phyloP scores from a whole-genome alignment of 2,113 vertebrate species.

The Dasypus novemcinctus region DNA sequence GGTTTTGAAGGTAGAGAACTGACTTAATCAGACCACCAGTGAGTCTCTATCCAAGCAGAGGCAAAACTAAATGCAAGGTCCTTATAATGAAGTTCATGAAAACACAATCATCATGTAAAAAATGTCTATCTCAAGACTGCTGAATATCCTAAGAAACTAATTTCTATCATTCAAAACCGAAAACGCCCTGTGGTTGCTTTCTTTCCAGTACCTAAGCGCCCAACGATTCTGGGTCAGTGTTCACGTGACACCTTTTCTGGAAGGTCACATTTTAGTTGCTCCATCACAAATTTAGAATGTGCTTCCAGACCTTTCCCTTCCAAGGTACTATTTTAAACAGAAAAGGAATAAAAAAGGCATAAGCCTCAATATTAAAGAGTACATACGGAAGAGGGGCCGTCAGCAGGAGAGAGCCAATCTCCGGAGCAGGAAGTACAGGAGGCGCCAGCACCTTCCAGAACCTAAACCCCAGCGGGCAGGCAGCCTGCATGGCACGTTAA shows the following conservation, averaged over 20 bases:
- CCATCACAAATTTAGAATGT: neutral
- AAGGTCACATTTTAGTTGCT: neutral
- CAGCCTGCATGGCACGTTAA: fast-evolving
- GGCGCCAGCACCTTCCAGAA: neutral
- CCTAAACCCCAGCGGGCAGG: fast-evolving
- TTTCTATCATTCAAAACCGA: neutral
- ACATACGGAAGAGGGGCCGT: fast-evolving
- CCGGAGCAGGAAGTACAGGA: neutral
- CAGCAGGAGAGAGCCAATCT: neutral
- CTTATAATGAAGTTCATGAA: neutral
- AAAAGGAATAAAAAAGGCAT: neutral
- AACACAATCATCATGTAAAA: neutral
- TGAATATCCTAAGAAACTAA: neutral
- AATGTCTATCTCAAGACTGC: neutral
- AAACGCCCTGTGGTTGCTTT: neutral
- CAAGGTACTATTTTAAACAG: neutral
- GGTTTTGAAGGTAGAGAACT: neutral
- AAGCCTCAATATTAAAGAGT: fast-evolving
- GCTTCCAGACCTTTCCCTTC: neutral
- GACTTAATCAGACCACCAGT: neutral
- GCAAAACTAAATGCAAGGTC: neutral
- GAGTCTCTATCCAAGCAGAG: neutral
- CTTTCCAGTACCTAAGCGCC: neutral
- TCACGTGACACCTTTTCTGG: too few relatives aligned
- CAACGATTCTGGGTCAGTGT: too few relatives aligned